These are phyloP conservation scores for Dicentrarchus labrax DNA, from an alignment of 2,113 vertebrate species.

Conservation along the genomic window DNA sequence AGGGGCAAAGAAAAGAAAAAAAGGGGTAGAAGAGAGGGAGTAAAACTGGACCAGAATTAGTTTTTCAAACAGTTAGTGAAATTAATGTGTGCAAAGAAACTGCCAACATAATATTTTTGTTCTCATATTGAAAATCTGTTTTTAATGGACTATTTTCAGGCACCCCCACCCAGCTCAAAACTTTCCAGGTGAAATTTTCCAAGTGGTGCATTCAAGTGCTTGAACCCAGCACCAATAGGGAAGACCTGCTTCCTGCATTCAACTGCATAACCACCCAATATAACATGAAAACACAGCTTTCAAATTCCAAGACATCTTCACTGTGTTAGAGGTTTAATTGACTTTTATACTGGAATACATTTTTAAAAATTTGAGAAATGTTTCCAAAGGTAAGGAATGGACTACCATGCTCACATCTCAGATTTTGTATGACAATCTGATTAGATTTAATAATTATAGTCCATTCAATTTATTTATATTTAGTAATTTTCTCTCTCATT, in stretches of 20 bases:
- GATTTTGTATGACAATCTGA: background rate
- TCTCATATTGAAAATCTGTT: background rate
- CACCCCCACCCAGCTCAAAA: background rate
- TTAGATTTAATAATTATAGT: background rate
- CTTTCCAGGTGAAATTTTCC: background rate
- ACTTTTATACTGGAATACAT: background rate
- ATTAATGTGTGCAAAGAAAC: slow-evolving; percentile 28
- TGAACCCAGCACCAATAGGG: too few relatives aligned
- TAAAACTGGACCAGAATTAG: slow-evolving; percentile 1
- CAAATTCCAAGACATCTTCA: background rate
- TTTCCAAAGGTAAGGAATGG: background rate
- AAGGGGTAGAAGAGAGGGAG: background rate
- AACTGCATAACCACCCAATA: background rate
- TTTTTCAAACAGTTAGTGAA: slow-evolving; percentile 27
- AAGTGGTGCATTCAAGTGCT: background rate
- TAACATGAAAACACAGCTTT: background rate
- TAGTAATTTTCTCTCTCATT: background rate
- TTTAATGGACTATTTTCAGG: background rate
- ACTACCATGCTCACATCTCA: background rate
- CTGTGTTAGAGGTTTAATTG: background rate
- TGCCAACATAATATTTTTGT: background rate
- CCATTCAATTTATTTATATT: too few relatives aligned
- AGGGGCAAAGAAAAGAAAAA: background rate
- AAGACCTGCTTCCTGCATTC: background rate
- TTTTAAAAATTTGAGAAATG: background rate